phyloP scores from a whole-genome alignment of 2,888 invertebrate genomes.

The Pelosia muscerda region DNA sequence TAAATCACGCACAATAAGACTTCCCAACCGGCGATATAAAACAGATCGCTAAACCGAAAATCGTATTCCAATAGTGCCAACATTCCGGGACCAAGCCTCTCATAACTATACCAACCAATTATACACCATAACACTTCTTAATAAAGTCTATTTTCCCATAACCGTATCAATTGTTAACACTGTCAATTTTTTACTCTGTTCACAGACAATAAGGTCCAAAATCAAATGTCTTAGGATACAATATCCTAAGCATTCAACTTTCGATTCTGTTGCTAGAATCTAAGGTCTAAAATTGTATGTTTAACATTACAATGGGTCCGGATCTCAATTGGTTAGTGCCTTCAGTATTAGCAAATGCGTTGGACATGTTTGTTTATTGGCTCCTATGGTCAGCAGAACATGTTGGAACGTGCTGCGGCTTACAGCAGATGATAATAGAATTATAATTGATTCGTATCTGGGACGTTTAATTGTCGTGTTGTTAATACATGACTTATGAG shows the following conservation, averaged over 20 bases:
- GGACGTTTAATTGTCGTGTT: neutral
- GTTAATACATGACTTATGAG: neutral
- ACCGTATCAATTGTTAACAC: no score
- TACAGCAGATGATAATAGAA: slow-evolving; percentile 15
- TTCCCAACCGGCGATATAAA: slow-evolving; percentile 20
- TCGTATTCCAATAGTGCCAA: slow-evolving; percentile 38
- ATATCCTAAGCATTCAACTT: slow-evolving; percentile 1
- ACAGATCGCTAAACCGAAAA: slow-evolving; percentile 35
- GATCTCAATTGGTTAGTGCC: slow-evolving; percentile 51
- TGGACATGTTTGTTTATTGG: slow-evolving; percentile 53
- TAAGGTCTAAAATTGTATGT: slow-evolving; percentile 26
- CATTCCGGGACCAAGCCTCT: slow-evolving; percentile 21
- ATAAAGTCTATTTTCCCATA: slow-evolving; percentile 9
- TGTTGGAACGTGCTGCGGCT: slow-evolving; percentile 19
- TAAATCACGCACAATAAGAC: slow-evolving; percentile 2
- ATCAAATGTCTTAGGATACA: no score
- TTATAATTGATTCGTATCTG: slow-evolving; percentile 5
- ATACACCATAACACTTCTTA: neutral
- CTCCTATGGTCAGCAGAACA: slow-evolving; percentile 45
- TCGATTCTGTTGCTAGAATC: neutral
- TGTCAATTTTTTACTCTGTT: no score
- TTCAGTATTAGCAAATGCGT: slow-evolving; percentile 45
- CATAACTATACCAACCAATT: slow-evolving; percentile 1
- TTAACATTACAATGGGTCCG: slow-evolving; percentile 31
- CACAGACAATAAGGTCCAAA: slow-evolving; percentile 9